Percentiles rank a stretch among this genome's conserved stretches.
Evolutionary conservation across 2,888 invertebrate genomes (phyloP).

Genomic region (Xestia ashworthii): DNA sequence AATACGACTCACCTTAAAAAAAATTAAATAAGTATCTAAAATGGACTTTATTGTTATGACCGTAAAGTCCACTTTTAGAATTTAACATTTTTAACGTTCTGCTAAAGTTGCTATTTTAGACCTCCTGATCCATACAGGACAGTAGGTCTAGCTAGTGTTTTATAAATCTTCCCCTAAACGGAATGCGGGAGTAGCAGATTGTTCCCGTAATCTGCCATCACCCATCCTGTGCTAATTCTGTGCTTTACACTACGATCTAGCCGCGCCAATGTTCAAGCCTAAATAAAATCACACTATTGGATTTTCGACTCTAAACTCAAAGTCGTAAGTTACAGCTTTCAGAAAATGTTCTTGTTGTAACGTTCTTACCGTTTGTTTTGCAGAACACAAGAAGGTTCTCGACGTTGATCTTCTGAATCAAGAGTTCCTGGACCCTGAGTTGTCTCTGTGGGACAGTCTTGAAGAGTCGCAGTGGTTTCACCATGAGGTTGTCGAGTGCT

Average conservation of each 20-base stretch:
- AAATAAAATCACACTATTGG: not conserved
- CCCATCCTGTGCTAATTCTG: too few relatives aligned
- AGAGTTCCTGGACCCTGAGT: slow-evolving; percentile 94
- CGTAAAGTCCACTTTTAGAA: too few relatives aligned
- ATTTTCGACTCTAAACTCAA: not conserved
- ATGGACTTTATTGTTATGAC: too few relatives aligned
- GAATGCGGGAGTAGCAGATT: too few relatives aligned
- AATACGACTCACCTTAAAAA: too few relatives aligned
- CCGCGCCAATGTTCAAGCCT: not conserved
- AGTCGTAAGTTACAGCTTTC: not conserved
- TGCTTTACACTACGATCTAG: not conserved
- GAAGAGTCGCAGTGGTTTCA: slow-evolving; percentile 96
- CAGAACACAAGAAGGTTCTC: slow-evolving; percentile 94
- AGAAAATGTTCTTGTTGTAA: not conserved
- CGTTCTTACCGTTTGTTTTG: slow-evolving; percentile 58
- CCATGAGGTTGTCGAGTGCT: slow-evolving; percentile 92
- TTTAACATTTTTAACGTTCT: too few relatives aligned
- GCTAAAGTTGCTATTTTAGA: too few relatives aligned
- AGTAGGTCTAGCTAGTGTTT: too few relatives aligned
- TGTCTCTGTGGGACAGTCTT: slow-evolving; percentile 95
- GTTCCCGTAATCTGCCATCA: too few relatives aligned
- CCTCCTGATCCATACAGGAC: too few relatives aligned
- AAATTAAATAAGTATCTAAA: too few relatives aligned
- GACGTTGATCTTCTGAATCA: slow-evolving; percentile 95
- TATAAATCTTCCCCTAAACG: too few relatives aligned